phyloP scores from a whole-genome alignment of 1,140 invertebrate species.

The Aphis craccivora region DNA sequence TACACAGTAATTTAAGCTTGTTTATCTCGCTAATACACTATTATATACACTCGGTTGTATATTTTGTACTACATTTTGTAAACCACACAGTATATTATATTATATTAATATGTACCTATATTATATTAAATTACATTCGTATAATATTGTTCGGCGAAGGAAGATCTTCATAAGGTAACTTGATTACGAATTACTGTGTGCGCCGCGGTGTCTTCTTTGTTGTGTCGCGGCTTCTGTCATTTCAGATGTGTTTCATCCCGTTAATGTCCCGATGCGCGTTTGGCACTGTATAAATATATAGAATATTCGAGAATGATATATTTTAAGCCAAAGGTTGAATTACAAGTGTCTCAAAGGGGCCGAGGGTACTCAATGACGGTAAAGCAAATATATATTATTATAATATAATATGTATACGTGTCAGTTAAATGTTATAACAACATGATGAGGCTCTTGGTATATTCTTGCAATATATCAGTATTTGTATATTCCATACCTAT shows the following conservation, averaged over 20 bases:
- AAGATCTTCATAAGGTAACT: neutral
- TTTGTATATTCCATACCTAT: neutral
- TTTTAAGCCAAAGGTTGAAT: conserved; percentile 12
- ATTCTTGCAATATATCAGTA: neutral
- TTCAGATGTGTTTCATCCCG: neutral
- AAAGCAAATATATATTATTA: neutral
- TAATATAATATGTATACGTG: neutral
- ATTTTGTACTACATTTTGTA: neutral
- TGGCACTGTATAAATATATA: neutral
- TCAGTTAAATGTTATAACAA: neutral
- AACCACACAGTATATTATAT: neutral
- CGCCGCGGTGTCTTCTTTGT: neutral
- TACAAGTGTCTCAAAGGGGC: neutral
- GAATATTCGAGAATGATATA: neutral
- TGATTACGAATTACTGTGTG: neutral
- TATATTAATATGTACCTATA: neutral
- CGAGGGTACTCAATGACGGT: neutral
- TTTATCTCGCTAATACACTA: neutral
- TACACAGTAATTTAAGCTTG: neutral
- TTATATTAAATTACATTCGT: neutral
- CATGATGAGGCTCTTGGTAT: neutral
- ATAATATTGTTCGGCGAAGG: neutral
- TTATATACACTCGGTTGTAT: neutral
- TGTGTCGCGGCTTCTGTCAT: neutral
- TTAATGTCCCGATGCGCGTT: neutral